Base-by-base conservation (phyloP, 2,113 vertebrate species). In the Montifringilla adamsi region DNA sequence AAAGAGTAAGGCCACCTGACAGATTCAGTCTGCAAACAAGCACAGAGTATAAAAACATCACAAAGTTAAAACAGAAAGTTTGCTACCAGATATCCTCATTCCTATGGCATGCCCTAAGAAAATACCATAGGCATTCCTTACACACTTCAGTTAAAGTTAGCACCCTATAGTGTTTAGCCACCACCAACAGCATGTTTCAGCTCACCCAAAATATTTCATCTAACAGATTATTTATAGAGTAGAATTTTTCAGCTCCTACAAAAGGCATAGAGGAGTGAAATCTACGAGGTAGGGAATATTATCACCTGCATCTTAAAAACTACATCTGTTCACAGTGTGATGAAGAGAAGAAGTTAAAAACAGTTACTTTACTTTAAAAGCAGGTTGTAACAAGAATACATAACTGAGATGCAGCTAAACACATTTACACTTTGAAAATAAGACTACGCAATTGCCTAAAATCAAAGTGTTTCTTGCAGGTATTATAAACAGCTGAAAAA, bases 381-480 rank as follows among this genome's bases (percentile, higher is more conserved):
- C 9, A 39, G 6, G 4, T 3, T 67, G n/a, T 41, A 75, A 76
- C 17, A 76, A 6, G 11, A 88, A 50, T 6, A 63, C 1, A 0
- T 63, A 76, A 59, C 16, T 80, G 41, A 35, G 21, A 76, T n/a
- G 43, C 30, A 89, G 19, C 44, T 60, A 55, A 80, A 46, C n/a
- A 64, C 9, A 35, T 26, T n/a, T 26, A 59, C 15, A 30, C 19
- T 53, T 33, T 27, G 9, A 47, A 87, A 87, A 21, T n/a, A 53
- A 53, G 47, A 77, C 46, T 23, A 14, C 8, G 4, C 2, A 83
- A 53, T 13, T 50, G 35, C 33, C 41, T 64, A 47, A 86, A 85
- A 72, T 11, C 0, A 0, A 66, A 30, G 16, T 13, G 4, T 0
- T 72, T 64, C 43, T 77, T 43, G 24, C 9, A 44, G 10, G 2